These are phyloP conservation scores for Vollenhovia emeryi DNA, from an alignment of 1,140 invertebrate species.

Conservation along the genomic window DNA sequence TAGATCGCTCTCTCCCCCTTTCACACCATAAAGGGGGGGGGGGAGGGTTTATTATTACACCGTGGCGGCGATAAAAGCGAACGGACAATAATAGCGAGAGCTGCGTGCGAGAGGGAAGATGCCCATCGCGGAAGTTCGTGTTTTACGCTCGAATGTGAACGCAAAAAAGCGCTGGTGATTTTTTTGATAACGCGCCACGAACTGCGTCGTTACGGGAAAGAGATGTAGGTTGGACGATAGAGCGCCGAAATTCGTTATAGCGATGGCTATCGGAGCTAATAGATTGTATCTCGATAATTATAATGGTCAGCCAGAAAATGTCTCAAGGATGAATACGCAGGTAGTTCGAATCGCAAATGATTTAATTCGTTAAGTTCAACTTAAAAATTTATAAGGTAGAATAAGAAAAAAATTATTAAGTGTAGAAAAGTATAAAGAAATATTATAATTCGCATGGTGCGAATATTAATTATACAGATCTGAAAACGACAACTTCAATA, in stretches of 20 bases:
- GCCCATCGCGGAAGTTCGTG: conserved; percentile 53
- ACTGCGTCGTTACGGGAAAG: neutral
- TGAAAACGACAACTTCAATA: neutral
- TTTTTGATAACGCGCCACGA: conserved; percentile 23
- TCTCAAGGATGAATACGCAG: neutral
- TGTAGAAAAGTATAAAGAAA: neutral
- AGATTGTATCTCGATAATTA: neutral
- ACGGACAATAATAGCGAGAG: conserved; percentile 53
- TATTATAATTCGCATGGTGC: too few species aligned
- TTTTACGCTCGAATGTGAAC: conserved; percentile 45
- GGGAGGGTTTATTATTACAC: conserved; percentile 52
- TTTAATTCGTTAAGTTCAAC: neutral
- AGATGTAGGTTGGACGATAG: conserved; percentile 6
- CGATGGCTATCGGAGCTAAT: neutral
- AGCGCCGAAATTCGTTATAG: neutral
- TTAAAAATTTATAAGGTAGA: neutral
- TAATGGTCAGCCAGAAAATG: neutral
- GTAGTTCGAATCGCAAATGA: neutral
- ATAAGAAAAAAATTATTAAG: neutral
- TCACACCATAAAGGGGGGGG: neutral
- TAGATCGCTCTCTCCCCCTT: neutral
- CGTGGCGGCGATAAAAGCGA: conserved; percentile 52
- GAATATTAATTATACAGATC: neutral
- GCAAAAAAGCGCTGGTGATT: conserved; percentile 36
- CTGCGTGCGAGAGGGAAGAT: conserved; percentile 37